Evolutionary conservation across 2,113 vertebrate genomes (phyloP).

Genomic region (Cranoglanis bouderius): DNA sequence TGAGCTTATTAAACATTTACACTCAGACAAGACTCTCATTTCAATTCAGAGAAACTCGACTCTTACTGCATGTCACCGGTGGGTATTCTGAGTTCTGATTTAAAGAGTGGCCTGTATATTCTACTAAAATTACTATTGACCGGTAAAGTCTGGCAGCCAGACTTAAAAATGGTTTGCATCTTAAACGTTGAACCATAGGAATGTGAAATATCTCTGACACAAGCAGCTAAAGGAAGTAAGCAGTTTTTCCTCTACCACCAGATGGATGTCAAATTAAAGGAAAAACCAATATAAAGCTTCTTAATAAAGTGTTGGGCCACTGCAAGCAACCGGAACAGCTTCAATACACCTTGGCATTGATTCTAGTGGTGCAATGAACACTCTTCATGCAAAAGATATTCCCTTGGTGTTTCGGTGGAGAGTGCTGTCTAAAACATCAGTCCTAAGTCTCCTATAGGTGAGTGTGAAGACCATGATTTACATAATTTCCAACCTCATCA

Average conservation of each 20-base stretch:
- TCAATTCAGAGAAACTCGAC: slow-evolving; percentile 3
- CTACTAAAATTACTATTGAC: not conserved
- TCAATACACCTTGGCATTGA: not conserved
- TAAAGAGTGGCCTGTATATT: not conserved
- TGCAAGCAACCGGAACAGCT: not conserved
- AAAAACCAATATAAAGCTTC: no score
- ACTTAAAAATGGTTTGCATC: not conserved
- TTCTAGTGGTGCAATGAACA: not conserved
- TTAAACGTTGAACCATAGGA: not conserved
- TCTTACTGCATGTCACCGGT: not conserved
- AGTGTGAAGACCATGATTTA: not conserved
- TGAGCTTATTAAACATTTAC: slow-evolving; percentile 22
- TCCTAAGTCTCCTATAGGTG: not conserved
- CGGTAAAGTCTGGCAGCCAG: not conserved
- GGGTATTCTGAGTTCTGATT: not conserved
- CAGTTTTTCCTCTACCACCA: not conserved
- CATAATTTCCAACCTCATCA: not conserved
- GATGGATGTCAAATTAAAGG: no score
- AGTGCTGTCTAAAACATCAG: not conserved
- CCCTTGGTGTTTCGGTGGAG: not conserved
- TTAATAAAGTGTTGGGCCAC: no score
- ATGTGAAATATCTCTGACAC: not conserved
- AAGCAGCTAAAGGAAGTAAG: not conserved
- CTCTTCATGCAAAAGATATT: not conserved
- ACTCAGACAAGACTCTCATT: not conserved